phyloP scores from a whole-genome alignment of 2,888 invertebrate genomes.

The Seira sanloemensis region DNA sequence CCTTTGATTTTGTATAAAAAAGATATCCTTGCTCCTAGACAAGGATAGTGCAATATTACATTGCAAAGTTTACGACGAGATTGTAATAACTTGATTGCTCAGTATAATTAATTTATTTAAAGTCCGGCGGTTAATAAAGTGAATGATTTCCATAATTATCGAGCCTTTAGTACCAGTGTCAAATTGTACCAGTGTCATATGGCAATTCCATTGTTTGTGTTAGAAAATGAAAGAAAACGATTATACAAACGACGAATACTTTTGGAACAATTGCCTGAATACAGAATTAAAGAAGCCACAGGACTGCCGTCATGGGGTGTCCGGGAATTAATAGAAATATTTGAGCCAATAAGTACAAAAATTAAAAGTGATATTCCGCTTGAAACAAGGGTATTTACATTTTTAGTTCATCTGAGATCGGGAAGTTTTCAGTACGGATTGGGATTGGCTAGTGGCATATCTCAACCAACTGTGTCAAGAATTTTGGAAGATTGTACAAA shows the following conservation, averaged over 20 bases:
- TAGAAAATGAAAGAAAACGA: background rate
- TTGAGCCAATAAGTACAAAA: background rate
- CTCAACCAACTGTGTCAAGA: constrained; percentile 25
- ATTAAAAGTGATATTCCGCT: constrained; percentile 20
- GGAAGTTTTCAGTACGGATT: constrained; percentile 41
- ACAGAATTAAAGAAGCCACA: constrained; percentile 21
- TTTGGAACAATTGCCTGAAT: constrained; percentile 19
- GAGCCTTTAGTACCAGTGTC: no score
- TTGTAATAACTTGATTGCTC: no score
- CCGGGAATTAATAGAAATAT: constrained; percentile 13
- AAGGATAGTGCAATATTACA: no score
- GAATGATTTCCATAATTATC: no score
- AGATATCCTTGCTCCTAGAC: no score
- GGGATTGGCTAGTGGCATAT: constrained; percentile 23
- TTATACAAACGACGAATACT: background rate
- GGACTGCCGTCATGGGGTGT: constrained; percentile 22
- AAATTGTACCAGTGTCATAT: no score
- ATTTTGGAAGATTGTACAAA: constrained; percentile 16
- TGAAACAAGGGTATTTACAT: constrained; percentile 41
- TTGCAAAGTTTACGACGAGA: no score
- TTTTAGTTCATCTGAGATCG: constrained; percentile 28
- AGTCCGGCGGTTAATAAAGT: no score
- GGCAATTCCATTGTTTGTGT: constrained; percentile 44
- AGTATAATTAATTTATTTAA: no score
- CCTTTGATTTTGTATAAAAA: no score